phyloP scores from a whole-genome alignment of 2,797 vertebrate species.

The Cyprinodon diabolis region DNA sequence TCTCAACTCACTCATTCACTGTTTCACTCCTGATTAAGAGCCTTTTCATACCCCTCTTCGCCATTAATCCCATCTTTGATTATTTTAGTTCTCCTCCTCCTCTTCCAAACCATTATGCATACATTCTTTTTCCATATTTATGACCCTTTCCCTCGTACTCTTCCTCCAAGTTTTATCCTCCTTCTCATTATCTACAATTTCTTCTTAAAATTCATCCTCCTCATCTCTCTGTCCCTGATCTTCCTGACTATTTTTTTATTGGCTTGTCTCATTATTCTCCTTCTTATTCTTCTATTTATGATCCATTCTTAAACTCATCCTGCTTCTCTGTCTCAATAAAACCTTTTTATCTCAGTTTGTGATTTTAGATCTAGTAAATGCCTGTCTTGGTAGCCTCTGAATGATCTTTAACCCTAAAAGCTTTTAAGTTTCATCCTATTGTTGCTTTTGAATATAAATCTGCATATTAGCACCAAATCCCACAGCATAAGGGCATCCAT shows the following conservation, averaged over 20 bases:
- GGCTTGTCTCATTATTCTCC: no score
- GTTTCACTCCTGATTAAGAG: no score
- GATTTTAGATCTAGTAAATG: background rate
- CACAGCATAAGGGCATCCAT: background rate
- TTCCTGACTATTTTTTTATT: no score
- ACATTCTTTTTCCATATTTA: background rate
- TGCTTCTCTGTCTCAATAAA: background rate
- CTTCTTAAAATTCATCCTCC: no score
- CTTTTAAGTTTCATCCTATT: background rate
- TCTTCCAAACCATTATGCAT: background rate
- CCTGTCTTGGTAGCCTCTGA: background rate
- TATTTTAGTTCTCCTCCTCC: no score
- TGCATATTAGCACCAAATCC: background rate
- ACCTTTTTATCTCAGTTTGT: constrained; percentile 1
- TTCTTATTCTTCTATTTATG: no score
- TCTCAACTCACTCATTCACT: no score
- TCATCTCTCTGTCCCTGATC: no score
- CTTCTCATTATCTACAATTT: background rate
- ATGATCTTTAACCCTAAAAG: background rate
- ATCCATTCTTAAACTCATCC: background rate
- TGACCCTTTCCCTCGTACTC: background rate
- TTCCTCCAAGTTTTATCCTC: background rate
- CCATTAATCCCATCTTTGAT: no score
- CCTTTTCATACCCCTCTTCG: no score
- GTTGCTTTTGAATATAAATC: background rate